Conservation (phyloP, 2,797 vertebrate species). For the Cuculus canorus region DNA sequence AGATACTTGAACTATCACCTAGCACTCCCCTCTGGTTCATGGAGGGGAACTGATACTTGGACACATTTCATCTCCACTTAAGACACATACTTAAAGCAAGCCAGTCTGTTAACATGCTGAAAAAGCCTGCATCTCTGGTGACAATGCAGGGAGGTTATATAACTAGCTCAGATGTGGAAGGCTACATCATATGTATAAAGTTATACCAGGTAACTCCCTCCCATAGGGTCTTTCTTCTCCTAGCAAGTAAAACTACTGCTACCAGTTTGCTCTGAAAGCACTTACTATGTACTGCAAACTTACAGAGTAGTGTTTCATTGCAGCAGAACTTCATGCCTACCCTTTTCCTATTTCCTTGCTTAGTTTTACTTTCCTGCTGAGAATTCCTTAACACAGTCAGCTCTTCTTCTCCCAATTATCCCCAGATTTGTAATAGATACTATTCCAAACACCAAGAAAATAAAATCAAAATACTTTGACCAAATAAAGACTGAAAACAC, state of each 20-base stretch:
- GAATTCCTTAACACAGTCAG: neutral
- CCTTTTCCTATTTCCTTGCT: neutral
- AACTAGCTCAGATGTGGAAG: neutral
- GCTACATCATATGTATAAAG: neutral
- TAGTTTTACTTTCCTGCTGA: conserved; percentile 13
- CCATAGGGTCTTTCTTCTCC: neutral
- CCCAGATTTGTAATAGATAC: conserved; percentile 22
- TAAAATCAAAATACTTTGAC: conserved; percentile 19
- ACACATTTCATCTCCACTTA: neutral
- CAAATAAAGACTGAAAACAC: neutral
- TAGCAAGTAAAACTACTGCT: neutral
- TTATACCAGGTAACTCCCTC: neutral
- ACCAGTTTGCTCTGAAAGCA: neutral
- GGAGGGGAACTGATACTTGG: neutral
- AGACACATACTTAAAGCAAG: neutral
- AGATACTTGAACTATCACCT: neutral
- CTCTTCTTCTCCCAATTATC: neutral
- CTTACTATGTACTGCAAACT: neutral
- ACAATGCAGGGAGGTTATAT: neutral
- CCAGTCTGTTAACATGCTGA: neutral
- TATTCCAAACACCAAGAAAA: conserved; percentile 17
- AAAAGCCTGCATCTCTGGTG: neutral
- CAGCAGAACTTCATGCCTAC: neutral
- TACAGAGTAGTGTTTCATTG: neutral
- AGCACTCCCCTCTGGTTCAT: neutral